These are phyloP conservation scores for Philopotamus ludificatus DNA, from an alignment of 1,140 invertebrate species.

Conservation along the genomic window DNA sequence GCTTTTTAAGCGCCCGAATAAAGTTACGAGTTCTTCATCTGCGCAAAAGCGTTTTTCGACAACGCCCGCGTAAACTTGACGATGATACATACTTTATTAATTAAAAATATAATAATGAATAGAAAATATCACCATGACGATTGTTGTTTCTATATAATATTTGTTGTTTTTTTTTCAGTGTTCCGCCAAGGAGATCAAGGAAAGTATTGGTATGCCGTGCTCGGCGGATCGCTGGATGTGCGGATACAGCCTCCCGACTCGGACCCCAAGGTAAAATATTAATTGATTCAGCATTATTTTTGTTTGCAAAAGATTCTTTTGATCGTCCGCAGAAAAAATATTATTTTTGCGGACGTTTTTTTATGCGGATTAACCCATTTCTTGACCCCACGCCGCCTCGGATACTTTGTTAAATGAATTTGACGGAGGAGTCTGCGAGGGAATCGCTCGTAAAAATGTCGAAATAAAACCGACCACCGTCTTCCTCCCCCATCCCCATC, in stretches of 20 bases:
- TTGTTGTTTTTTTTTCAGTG: slow-evolving; percentile 59
- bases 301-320: background rate
- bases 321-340: background rate
- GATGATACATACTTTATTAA: too few relatives aligned
- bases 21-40: too few relatives aligned
- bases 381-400: background rate
- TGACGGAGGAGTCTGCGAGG: background rate
- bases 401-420: background rate
- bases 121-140: too few relatives aligned
- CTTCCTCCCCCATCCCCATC: too few relatives aligned
- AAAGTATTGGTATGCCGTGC: slow-evolving; percentile 75
- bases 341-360: background rate
- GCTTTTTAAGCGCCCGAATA: too few relatives aligned
- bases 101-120: too few relatives aligned
- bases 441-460: background rate
- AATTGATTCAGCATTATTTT: background rate
- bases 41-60: too few relatives aligned
- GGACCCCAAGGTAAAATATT: slow-evolving; percentile 54
- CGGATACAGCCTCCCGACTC: slow-evolving; percentile 56
- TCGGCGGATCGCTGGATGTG: slow-evolving; percentile 70
- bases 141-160: background rate
- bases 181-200: slow-evolving; percentile 76
- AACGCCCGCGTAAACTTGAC: too few relatives aligned
- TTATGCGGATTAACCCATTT: background rate
- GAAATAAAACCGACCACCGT: background rate